Conservation (phyloP, 2,113 vertebrate species). For the Rhineura floridana region DNA sequence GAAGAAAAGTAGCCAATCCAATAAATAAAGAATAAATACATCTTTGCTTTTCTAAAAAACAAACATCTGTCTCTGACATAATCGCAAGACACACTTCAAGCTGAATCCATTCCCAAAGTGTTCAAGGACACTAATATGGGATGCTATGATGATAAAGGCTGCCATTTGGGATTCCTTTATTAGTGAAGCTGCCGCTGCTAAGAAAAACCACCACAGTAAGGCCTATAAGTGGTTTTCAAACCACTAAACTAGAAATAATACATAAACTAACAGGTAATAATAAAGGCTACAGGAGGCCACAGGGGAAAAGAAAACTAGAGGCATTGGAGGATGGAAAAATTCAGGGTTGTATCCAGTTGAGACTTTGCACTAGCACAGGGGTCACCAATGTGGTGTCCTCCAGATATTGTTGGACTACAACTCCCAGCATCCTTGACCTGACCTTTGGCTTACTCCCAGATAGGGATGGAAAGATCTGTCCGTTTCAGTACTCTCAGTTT, state of each 20-base stretch:
- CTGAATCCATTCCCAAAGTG: neutral
- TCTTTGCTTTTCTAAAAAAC: too few relatives aligned
- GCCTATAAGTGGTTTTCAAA: neutral
- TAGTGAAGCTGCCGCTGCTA: neutral
- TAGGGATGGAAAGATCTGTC: too few relatives aligned
- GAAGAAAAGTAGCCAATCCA: neutral
- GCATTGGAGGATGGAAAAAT: neutral
- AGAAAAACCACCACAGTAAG: neutral
- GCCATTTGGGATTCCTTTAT: neutral
- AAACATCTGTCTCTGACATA: neutral
- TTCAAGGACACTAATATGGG: neutral
- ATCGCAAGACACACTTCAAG: neutral
- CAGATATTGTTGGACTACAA: too few relatives aligned
- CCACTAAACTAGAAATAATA: neutral
- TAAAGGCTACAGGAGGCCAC: neutral
- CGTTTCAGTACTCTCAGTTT: too few relatives aligned
- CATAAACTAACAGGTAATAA: neutral
- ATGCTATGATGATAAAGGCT: neutral
- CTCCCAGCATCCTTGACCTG: too few relatives aligned
- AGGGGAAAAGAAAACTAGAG: neutral
- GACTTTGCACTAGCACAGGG: too few relatives aligned
- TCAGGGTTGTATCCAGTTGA: neutral
- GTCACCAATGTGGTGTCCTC: too few relatives aligned
- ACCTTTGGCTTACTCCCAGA: too few relatives aligned
- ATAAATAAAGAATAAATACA: neutral